Base-by-base conservation (phyloP, 2,888 invertebrate genomes). In the Boloria selene region DNA sequence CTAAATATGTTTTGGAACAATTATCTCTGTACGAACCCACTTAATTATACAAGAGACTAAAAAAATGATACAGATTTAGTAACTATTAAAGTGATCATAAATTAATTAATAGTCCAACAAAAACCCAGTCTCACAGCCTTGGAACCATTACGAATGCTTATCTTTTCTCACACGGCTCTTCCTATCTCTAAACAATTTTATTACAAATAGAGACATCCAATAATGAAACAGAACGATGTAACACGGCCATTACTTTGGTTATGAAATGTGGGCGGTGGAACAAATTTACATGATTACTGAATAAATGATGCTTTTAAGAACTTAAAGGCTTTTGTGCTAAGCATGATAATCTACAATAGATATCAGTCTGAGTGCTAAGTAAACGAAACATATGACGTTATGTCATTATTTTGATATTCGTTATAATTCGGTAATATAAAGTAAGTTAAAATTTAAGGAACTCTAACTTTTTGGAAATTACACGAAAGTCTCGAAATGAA, bases 111-210 rank as follows among this genome's bases (percentile, higher is more conserved):
- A 79, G 79, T 74, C 75, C 80, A 78, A 74, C 77, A 74, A 70
- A 74, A 79, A 80, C 78, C 77, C 67, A 72, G 77, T 77, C 77
- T 73, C 61, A 61, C 72, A 79, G 75, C 87, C 87, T 87, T 88
- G 85, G 74, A 68, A 74, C 69, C 58, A 72, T 74, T 77, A 77
- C 75, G 69, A 68, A 68, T 69, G 69, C 73, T 72, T 77, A 63
- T 67, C 49, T 72, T 75, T 86, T 86, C 87, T 79, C 85, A 86
- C 84, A 84, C 76, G 74, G 75, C 79, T 81, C 79, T 77, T 74
- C 75, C 66, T 72, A 71, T 69, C 61, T 73, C 61, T 65, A 72
- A 70, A 72, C 74, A 74, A 73, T 68, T 64, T 67, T 72, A 74
- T 78, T 72, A 75, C 75, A 72, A 75, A 75, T 61, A 65, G 55